phyloP scores from a whole-genome alignment of 2,113 vertebrate species.

The Ailuropoda melanoleuca region DNA sequence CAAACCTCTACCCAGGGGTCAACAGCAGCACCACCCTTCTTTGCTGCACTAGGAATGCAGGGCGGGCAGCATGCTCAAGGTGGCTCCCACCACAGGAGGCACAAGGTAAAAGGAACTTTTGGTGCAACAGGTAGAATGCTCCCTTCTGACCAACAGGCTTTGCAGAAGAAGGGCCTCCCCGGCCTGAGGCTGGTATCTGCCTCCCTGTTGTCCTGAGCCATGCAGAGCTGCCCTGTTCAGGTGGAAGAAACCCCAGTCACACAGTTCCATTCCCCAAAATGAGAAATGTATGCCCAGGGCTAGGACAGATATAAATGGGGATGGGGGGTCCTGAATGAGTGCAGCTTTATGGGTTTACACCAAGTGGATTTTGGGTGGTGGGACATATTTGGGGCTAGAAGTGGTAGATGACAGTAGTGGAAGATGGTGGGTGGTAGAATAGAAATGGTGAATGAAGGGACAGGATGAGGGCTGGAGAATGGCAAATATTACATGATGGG shows the following conservation, averaged over 20 bases:
- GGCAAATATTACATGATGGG: no score
- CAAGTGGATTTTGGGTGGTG: not conserved
- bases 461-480: not conserved
- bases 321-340: not conserved
- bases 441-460: not conserved
- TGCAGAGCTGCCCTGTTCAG: not conserved
- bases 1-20: not conserved
- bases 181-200: not conserved
- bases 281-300: not conserved
- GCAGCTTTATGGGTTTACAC: not conserved
- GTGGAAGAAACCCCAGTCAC: not conserved
- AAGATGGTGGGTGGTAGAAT: not conserved
- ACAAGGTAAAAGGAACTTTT: not conserved
- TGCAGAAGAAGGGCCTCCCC: not conserved
- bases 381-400: not conserved
- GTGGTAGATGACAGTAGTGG: no score
- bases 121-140: not conserved
- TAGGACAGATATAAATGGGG: not conserved
- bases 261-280: not conserved
- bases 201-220: no score
- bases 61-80: no score
- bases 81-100: not conserved
- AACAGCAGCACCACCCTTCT: not conserved
- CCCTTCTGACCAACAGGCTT: not conserved
- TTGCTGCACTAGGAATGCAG: not conserved